These are phyloP conservation scores for Oncopodura yosiiana DNA, from an alignment of 1,140 invertebrate genomes.

Conservation along the genomic window DNA sequence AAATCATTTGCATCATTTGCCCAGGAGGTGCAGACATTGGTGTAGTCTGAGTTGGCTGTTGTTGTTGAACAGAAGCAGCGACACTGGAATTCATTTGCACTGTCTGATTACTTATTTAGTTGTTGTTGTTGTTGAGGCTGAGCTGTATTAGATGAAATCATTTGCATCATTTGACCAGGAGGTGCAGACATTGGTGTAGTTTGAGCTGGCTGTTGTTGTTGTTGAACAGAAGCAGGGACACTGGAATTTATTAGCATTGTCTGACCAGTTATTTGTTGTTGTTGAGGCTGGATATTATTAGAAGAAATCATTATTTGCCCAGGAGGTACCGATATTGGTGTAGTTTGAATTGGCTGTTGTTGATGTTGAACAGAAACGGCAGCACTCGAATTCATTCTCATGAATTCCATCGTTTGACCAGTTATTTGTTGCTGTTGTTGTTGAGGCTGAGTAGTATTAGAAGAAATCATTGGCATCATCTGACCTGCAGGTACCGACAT, in stretches of 20 bases:
- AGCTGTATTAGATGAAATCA: conserved; percentile 34
- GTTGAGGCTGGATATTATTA: background rate
- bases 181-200: conserved; percentile 6
- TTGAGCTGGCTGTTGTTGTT: conserved; percentile 18
- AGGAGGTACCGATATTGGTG: conserved; percentile 23
- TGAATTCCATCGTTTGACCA: too few relatives aligned
- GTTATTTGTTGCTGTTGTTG: conserved; percentile 22
- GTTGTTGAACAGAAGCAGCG: too few relatives aligned
- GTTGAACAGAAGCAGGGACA: conserved; percentile 2
- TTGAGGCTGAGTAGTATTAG: conserved; percentile 37
- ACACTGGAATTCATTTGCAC: too few relatives aligned
- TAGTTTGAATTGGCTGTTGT: background rate
- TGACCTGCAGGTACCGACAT: background rate
- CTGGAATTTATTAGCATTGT: conserved; percentile 25
- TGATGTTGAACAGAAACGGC: too few relatives aligned
- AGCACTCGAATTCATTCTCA: too few relatives aligned
- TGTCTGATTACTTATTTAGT: too few relatives aligned
- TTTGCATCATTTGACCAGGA: background rate
- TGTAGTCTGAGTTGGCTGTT: conserved; percentile 5
- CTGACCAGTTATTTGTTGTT: conserved; percentile 10
- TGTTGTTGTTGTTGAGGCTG: conserved; percentile 34
- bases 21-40: conserved; percentile 22
- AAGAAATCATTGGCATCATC: conserved; percentile 18
- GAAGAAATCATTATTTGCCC: background rate
- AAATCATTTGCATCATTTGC: background rate